These are phyloP conservation scores for Scaptomyza hsui DNA, from an alignment of 1,140 invertebrate genomes.

Conservation along the genomic window DNA sequence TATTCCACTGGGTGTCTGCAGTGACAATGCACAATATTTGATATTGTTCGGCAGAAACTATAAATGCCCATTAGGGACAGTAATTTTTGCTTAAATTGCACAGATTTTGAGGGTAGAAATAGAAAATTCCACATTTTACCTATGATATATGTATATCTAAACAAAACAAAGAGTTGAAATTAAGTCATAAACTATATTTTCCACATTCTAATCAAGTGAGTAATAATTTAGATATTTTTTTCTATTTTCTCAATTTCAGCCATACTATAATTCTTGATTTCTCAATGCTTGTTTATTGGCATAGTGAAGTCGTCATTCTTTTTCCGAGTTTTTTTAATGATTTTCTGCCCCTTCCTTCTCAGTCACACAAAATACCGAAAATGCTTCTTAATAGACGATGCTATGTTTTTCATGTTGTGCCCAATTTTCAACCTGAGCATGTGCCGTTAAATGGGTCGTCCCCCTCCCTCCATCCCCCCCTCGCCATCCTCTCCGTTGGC, in stretches of 20 bases:
- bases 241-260: neutral
- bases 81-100: neutral
- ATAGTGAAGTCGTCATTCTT: constrained; percentile 10
- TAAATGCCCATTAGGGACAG: neutral
- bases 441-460: constrained; percentile 66
- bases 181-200: neutral
- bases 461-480: neutral
- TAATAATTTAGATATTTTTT: neutral
- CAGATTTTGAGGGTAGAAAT: neutral
- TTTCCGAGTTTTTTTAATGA: constrained; percentile 58
- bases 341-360: constrained; percentile 15
- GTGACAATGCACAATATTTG: neutral
- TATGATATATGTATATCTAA: no score
- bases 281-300: neutral
- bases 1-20: neutral
- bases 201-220: neutral
- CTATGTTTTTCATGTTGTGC: constrained; percentile 27
- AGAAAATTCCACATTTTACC: no score
- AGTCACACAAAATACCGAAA: constrained; percentile 46
- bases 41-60: constrained; percentile 3
- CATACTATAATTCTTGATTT: constrained; percentile 5
- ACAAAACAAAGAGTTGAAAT: no score
- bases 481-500: no score
- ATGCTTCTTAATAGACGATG: constrained; percentile 49
- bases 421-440: constrained; percentile 67